Evolutionary conservation across 2,888 invertebrate genomes (phyloP), one percentile per base, ranked within the genome.

Genomic region (Schizaphis graminum): DNA sequence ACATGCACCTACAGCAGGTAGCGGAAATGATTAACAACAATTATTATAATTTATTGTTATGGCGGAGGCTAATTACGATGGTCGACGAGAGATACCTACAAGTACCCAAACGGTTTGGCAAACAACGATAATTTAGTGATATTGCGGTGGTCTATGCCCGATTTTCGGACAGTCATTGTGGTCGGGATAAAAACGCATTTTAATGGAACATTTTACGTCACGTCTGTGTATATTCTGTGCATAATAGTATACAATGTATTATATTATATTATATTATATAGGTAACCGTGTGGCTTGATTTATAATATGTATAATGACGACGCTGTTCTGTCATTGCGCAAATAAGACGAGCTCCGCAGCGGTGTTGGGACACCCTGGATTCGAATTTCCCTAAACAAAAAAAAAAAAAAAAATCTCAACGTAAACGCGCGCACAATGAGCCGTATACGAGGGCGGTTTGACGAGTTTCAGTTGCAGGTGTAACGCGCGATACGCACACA

Each of bases 381-480:
- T 89, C 93, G 57, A 84, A 85, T 93, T 93, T 89, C 84, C 89
- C 90, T 85, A 90, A 94, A 94, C 90, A 94, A 90, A 91, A 91
- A 67, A n/a, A 89, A 77, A 77, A 53, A 92, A 92, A 90, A 90
- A 61, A 41, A 91, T 21, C 26, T 47, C 49, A 21, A 86, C 61
- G 57, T 7, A 41, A 56, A 86, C 85, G 61, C 16, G 85, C 26
- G 21, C 93, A 89, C 61, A 85, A 89, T 53, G 49, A 47, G 47
- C n/a, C n/a, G 21, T 35, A 88, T 35, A 86, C 7, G 90, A 86
- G 90, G 89, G 93, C 44, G 93, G 93, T 86, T 53, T 28, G 93
- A 90, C 85, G 85, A 86, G 90, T 90, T 94, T 61, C 49, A 84
- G 57, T 77, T 85, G 93, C 93, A 94, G 93, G 93, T 94, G 93